These are phyloP conservation scores for Drosophila infuscata DNA, from an alignment of 2,888 invertebrate species.

Conservation along the genomic window DNA sequence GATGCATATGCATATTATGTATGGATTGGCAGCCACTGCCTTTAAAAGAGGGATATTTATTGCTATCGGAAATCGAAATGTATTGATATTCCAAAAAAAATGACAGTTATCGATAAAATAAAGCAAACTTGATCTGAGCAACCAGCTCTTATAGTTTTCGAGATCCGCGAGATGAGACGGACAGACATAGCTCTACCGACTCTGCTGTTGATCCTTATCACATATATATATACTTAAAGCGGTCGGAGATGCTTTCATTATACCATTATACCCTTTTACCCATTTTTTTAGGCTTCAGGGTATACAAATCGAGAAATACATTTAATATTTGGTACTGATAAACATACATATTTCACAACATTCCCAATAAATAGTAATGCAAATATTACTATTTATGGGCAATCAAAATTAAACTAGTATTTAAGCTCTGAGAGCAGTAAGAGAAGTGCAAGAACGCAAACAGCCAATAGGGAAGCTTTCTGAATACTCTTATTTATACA, in stretches of 20 bases:
- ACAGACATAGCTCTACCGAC: background rate
- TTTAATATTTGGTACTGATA: background rate
- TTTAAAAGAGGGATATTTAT: too few species aligned
- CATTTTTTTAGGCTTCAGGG: background rate
- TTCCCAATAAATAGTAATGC: background rate
- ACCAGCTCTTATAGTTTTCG: background rate
- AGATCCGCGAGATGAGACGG: background rate
- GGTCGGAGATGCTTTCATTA: background rate
- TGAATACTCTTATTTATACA: background rate
- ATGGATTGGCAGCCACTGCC: too few species aligned
- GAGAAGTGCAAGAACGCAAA: background rate
- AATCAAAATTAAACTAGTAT: background rate
- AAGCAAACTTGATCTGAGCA: too few species aligned
- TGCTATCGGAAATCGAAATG: too few species aligned
- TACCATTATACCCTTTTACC: background rate
- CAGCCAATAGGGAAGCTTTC: slow-evolving; percentile 6
- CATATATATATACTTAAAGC: background rate
- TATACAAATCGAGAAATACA: background rate
- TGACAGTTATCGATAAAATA: too few species aligned
- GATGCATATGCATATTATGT: too few species aligned
- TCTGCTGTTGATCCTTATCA: background rate
- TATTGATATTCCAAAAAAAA: too few species aligned
- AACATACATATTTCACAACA: background rate
- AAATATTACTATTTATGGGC: background rate
- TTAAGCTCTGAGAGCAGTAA: background rate